Evolutionary conservation across 2,113 vertebrate genomes (phyloP), one percentile per base, ranked within the genome.

Genomic region (Rafetus swinhoei): DNA sequence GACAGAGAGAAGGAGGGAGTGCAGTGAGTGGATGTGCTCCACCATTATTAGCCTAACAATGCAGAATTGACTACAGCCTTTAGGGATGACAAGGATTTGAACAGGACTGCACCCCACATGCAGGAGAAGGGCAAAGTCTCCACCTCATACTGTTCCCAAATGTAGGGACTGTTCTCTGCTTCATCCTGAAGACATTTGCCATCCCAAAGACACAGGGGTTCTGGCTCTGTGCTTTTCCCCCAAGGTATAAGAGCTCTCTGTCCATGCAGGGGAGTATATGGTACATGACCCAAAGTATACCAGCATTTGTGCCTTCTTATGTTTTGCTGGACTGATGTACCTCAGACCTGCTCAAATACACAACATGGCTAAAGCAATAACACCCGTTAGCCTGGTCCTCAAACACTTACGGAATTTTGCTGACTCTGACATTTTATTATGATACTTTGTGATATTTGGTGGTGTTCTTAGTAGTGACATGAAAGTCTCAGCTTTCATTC

Each of bases 1-100:
- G 32, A 12, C 74, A 57, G 57, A 79, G 86, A 24, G 92, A 21
- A 35, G 54, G 57, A n/a, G 35, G 27, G 90, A 91, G 55, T 81
- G 86, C 85, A 82, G 84, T 81, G 62, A 3, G 52, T 82, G 93
- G 86, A 54, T 87, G 60, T 89, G 80, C n/a, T 90, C 21, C 62
- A 2, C 22, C 54, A 50, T 87, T 92, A 96, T 96, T 96, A 93
- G 90, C 96, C 89, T 88, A 88, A 55, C 83, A 59, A 86, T 18
- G 83, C 39, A 92, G 62, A 86, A 54, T 55, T 56, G 13, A 4
- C 3, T 89, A 59, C 12, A 52, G 7, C 60, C 16, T 19, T 88
- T 39, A 21, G 15, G 81, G 72, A 62, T 87, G 81, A 69, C 57
- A 69, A 22, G 52, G 27, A 79, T 81, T 95, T 88, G 29, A 65